Percentiles rank a stretch among this genome's conserved stretches.
Conservation (phyloP, 2,113 vertebrate species). For the Rhinolophus sinicus region DNA sequence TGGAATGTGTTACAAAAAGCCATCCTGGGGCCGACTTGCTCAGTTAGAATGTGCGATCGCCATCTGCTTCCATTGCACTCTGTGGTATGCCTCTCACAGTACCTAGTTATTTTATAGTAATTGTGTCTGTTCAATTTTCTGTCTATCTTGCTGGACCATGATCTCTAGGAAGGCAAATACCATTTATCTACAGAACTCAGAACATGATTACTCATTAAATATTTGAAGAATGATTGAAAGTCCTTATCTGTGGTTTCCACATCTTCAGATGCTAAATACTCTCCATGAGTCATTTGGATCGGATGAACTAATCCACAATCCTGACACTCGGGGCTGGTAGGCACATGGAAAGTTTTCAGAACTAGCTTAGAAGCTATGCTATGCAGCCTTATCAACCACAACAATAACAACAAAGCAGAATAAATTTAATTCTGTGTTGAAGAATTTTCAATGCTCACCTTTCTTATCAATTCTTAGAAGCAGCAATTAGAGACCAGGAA, state of each 20-base stretch:
- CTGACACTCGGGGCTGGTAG: background rate
- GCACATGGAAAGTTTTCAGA: background rate
- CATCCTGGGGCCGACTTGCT: background rate
- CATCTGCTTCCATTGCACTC: background rate
- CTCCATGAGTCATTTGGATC: background rate
- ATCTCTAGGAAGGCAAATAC: constrained; percentile 56
- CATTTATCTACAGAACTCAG: constrained; percentile 34
- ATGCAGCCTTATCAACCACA: background rate
- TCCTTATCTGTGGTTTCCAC: constrained; percentile 3
- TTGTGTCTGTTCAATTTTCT: constrained; percentile 28
- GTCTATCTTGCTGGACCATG: constrained; percentile 21
- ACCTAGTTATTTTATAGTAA: constrained; percentile 1
- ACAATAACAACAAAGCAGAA: background rate
- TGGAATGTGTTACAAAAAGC: background rate
- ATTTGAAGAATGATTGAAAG: constrained; percentile 54
- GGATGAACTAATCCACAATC: background rate
- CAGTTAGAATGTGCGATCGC: background rate
- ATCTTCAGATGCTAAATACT: constrained; percentile 51
- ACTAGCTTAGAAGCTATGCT: background rate
- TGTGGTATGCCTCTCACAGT: background rate
- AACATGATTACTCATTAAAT: constrained; percentile 33
- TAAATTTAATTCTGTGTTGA: background rate
- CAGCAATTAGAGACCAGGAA: background rate
- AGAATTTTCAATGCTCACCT: background rate
- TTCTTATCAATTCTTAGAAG: background rate